Base-by-base conservation (phyloP, 2,797 vertebrate species). In the Brachymystax lenok region DNA sequence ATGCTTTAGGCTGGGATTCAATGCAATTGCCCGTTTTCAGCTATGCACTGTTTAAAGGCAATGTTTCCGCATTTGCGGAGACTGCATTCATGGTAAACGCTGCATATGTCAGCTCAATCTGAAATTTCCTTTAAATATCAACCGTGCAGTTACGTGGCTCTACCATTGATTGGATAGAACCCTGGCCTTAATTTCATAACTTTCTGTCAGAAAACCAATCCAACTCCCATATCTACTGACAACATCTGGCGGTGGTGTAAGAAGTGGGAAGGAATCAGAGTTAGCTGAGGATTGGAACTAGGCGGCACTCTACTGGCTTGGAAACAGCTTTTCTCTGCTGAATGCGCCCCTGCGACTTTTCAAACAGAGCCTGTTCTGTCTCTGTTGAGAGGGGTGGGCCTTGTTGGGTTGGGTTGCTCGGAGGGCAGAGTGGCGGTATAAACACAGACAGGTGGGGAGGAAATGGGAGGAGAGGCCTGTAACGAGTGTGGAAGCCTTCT, bases 361-460 rank as follows among this genome's bases (percentile, higher is more conserved):
- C 27, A 80, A 84, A 93, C 92, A 92, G 90, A 92, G 80, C 72
- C 40, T 21, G 83, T 89, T 46, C 40, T 46, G 40, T 87, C 28
- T 89, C 87, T 92, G 90, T 93, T 89, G 1, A 19, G 28, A 0
- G 30, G 40, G 40, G 10, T 10, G 40, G 40, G 40, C 12, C 40
- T 46, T 46, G 10, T 13, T 59, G 28, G 56, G 30, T 21, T 35
- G n/a, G 12, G 56, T 33, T 12, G 70, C 46, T 40, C n/a, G n/a
- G 21, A 17, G 80, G 71, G 85, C 78, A 54, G 71, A 74, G 74
- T 76, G 75, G 78, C 68, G 74, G 85, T 82, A 85, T 92, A 92
- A 93, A 93, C 82, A 92, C 87, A 83, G 86, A 87, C 90, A 89
- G 87, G 88, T 90, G 87, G 87, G 89, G 92, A 82, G 59, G 21